These are phyloP conservation scores for Latrodectus geometricus DNA, from an alignment of 1,140 invertebrate species.

Conservation along the genomic window DNA sequence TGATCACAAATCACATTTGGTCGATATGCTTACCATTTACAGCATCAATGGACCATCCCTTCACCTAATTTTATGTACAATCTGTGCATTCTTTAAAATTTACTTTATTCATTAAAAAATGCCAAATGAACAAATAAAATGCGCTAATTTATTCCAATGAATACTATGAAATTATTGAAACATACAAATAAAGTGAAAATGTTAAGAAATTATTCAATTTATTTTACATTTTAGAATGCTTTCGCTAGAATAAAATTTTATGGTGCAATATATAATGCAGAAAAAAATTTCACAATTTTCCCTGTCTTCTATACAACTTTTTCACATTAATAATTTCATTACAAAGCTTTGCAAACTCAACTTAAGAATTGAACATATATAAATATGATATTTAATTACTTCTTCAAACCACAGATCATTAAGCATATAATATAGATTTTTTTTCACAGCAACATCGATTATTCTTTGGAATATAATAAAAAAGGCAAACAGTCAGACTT, in stretches of 20 bases:
- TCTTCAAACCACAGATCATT: not conserved
- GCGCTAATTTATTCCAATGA: too few species aligned
- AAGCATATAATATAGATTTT: not conserved
- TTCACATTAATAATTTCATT: not conserved
- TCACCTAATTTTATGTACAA: conserved; percentile 27
- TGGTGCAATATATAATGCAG: too few species aligned
- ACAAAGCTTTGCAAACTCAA: too few species aligned
- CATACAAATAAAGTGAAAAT: not conserved
- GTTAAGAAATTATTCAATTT: not conserved
- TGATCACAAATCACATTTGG: not conserved
- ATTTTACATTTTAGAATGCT: not conserved
- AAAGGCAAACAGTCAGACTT: conserved; percentile 38
- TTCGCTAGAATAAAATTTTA: not conserved
- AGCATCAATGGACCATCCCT: conserved; percentile 24
- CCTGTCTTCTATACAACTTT: not conserved
- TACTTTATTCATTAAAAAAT: not conserved
- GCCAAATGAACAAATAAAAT: not conserved
- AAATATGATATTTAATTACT: too few species aligned
- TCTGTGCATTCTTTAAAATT: conserved; percentile 34
- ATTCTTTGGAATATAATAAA: conserved; percentile 41
- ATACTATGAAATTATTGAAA: not conserved
- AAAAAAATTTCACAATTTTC: not conserved
- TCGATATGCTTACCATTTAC: conserved; percentile 36
- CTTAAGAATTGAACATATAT: too few species aligned
- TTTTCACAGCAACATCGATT: conserved; percentile 21